Percentiles rank a stretch among this genome's conserved stretches.
Conservation (phyloP, 2,888 invertebrate genomes). For the Drosophila rellima region DNA sequence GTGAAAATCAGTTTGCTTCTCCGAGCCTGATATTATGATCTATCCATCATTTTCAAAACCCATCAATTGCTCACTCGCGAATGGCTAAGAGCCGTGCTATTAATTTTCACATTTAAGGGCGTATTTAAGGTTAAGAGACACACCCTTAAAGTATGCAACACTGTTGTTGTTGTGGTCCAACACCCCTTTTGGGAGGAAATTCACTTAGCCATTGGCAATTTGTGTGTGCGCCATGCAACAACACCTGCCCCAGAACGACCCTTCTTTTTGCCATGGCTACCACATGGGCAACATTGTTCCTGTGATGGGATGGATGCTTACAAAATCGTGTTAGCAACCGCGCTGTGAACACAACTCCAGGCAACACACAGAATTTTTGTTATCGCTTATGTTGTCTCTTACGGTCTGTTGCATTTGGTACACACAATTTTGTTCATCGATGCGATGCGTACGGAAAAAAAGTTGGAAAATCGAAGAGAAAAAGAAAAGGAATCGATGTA, state of each 20-base stretch:
- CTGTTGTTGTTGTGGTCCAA: slow-evolving; percentile 4
- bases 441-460: slow-evolving; percentile 24
- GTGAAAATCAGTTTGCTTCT: slow-evolving; percentile 18
- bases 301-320: slow-evolving; percentile 20
- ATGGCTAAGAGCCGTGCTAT: slow-evolving; percentile 2
- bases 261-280: slow-evolving; percentile 44
- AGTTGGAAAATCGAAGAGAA: not conserved
- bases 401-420: slow-evolving; percentile 79
- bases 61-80: not conserved
- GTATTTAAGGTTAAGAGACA: not conserved
- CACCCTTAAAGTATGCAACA: slow-evolving; percentile 39
- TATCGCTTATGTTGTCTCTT: slow-evolving; percentile 80
- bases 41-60: slow-evolving; percentile 4
- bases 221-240: slow-evolving; percentile 48
- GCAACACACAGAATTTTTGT: slow-evolving; percentile 59
- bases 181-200: slow-evolving; percentile 28
- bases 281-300: not conserved
- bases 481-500: not conserved
- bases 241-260: slow-evolving; percentile 52
- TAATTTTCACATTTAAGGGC: slow-evolving; percentile 14
- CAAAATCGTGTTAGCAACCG: slow-evolving; percentile 69
- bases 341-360: slow-evolving; percentile 59
- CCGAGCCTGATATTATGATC: slow-evolving; percentile 7
- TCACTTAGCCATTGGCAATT: slow-evolving; percentile 65
- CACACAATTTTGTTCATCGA: slow-evolving; percentile 48